Base-by-base conservation (phyloP, 2,888 invertebrate species). In the Ectropis crepuscularia region DNA sequence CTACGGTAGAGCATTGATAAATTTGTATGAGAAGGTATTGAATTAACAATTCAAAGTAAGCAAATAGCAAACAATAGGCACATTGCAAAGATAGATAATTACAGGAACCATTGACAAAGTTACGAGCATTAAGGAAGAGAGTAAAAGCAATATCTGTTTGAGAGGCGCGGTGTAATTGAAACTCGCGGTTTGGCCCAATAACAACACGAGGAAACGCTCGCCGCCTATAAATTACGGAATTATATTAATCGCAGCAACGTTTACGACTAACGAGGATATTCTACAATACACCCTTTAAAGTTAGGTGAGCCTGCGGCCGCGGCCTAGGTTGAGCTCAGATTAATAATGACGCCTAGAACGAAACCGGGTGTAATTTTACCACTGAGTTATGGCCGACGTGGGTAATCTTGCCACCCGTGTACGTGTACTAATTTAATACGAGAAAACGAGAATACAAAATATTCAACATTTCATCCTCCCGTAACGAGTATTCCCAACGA, bases 141-240 rank as follows among this genome's bases (percentile, higher is more conserved):
- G 75, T 74, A 76, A 77, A 79, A 81, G 79, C 75, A 77, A 78
- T 82, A 78, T 74, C 76, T 75, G 74, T 70, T 75, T 71, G 76
- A 76, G 76, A 72, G 72, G 74, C 71, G 77, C 73, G 69, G 74
- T 74, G 77, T 86, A 89, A 89, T 87, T 88, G 85, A 86, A 85
- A 83, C 82, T 78, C 82, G 86, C 79, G 84, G 86, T 83, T 85
- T 79, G 73, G 79, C 76, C 82, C 85, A 83, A 86, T 84, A 87
- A 86, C 83, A 84, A 79, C 78, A 69, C 50, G 48, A 57, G 74
- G 73, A 76, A 76, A 78, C 80, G 80, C 79, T 81, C 75, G 75
- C 77, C 81, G 85, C 80, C 80, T 87, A 88, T 89, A 89, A 89
- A 89, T 89, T 88, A 87, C 80, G 80, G 88, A 85, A 88, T 90